Evolutionary conservation across 2,797 vertebrate species (phyloP).

Genomic region (Hippopotamyrus pictus): DNA sequence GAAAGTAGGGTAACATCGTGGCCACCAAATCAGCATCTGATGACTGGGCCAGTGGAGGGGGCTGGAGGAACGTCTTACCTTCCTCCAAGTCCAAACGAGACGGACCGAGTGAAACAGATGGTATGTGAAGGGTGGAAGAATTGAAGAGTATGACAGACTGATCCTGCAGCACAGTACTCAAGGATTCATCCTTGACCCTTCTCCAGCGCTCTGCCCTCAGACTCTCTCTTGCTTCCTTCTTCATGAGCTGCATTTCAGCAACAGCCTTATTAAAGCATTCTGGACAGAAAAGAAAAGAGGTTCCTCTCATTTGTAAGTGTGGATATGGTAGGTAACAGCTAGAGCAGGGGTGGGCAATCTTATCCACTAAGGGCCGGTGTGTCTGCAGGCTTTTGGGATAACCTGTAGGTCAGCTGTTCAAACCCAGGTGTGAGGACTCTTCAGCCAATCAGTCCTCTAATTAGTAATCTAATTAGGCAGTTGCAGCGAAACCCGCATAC

Average conservation of each 20-base stretch:
- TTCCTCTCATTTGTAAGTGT: not conserved
- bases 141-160: conserved; percentile 13
- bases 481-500: too few species aligned
- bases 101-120: not conserved
- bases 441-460: too few species aligned
- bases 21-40: not conserved
- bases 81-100: conserved; percentile 20
- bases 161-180: conserved; percentile 19
- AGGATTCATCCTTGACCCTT: not conserved
- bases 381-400: too few species aligned
- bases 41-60: not conserved
- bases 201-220: conserved; percentile 16
- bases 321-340: not conserved
- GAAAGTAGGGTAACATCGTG: not conserved
- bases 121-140: not conserved
- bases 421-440: too few species aligned
- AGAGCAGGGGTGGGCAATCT: too few species aligned
- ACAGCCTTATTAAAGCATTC: conserved; percentile 37
- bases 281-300: conserved; percentile 20
- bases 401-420: too few species aligned
- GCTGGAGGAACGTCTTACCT: not conserved
- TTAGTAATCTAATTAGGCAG: too few species aligned
- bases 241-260: conserved; percentile 35
- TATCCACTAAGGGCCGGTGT: too few species aligned
- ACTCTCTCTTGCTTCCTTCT: not conserved